Evolutionary conservation across 2,797 vertebrate genomes (phyloP).

Genomic region (Esox lucius): DNA sequence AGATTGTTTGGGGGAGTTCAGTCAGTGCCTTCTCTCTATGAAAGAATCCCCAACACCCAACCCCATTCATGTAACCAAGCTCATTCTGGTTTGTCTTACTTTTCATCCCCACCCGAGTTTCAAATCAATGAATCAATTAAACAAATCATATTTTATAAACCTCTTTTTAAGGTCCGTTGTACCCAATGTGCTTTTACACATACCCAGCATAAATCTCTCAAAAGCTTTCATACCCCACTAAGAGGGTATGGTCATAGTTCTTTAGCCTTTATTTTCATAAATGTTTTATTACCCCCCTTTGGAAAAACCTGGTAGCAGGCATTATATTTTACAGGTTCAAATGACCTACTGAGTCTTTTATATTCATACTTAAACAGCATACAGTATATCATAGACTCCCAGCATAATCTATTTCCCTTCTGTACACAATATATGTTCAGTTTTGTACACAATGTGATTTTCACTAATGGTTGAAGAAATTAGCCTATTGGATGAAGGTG

Average conservation of each 20-base stretch:
- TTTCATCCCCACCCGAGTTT: neutral
- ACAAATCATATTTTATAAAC: too few species aligned
- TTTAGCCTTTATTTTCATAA: too few species aligned
- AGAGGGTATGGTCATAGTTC: neutral
- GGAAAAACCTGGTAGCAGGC: too few species aligned
- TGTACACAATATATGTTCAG: neutral
- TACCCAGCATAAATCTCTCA: too few species aligned
- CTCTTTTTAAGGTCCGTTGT: too few species aligned
- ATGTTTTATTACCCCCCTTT: too few species aligned
- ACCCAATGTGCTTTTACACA: too few species aligned
- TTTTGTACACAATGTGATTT: neutral
- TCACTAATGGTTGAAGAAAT: neutral
- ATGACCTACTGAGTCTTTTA: neutral
- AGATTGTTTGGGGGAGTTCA: slow-evolving; percentile 8
- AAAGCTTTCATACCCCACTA: neutral
- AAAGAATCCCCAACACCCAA: neutral
- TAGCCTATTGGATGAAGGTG: neutral
- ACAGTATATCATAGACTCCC: neutral
- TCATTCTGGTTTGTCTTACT: neutral
- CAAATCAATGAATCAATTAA: too few species aligned
- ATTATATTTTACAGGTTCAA: too few species aligned
- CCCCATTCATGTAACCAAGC: neutral
- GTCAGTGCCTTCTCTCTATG: neutral
- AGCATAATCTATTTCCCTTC: neutral
- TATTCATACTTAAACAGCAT: neutral